Evolutionary conservation across 2,113 vertebrate genomes (phyloP).

Genomic region (Paradoxurus hermaphroditus): DNA sequence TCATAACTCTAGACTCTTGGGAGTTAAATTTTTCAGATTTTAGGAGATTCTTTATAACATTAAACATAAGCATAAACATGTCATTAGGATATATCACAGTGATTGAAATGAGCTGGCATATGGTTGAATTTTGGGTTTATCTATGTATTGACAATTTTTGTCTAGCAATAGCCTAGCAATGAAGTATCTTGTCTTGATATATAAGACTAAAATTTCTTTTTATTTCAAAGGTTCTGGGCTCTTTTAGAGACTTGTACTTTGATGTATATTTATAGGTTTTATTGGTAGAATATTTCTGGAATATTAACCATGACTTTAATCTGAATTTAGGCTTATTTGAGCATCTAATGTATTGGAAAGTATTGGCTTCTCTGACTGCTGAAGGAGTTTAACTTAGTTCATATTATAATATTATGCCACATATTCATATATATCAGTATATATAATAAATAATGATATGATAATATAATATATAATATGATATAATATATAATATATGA

Average conservation of each 20-base stretch:
- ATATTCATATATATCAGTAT: slow-evolving; percentile 12
- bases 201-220: slow-evolving; percentile 72
- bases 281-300: slow-evolving; percentile 83
- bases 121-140: not conserved
- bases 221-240: slow-evolving; percentile 71
- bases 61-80: not conserved
- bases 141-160: slow-evolving; percentile 35
- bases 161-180: slow-evolving; percentile 61
- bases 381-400: slow-evolving; percentile 70
- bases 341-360: slow-evolving; percentile 78
- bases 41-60: not conserved
- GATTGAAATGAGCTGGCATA: slow-evolving; percentile 42
- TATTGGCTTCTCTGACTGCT: slow-evolving; percentile 63
- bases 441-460: too few relatives aligned
- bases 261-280: slow-evolving; percentile 79
- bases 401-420: slow-evolving; percentile 66
- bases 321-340: slow-evolving; percentile 78
- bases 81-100: not conserved
- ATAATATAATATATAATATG: too few relatives aligned
- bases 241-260: slow-evolving; percentile 73
- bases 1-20: not conserved
- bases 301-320: slow-evolving; percentile 86
- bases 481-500: too few relatives aligned
- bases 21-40: slow-evolving; percentile 32
- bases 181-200: slow-evolving; percentile 73